Percentiles rank a stretch among this genome's conserved stretches.
phyloP scores from a whole-genome alignment of 2,888 invertebrate genomes.

The Allygus modestus region DNA sequence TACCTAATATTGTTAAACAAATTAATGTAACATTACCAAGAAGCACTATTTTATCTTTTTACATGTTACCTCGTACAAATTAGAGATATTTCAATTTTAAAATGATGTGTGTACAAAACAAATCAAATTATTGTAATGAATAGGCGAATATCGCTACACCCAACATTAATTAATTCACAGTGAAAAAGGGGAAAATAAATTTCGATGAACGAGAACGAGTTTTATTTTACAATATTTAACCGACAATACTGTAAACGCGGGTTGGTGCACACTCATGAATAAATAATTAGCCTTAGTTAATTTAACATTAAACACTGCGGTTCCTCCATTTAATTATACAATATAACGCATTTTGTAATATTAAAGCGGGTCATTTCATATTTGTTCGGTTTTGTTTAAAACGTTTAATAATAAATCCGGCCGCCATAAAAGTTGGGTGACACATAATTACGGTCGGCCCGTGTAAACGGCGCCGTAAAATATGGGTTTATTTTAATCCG shows the following conservation, averaged over 20 bases:
- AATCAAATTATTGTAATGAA: neutral
- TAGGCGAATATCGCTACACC: neutral
- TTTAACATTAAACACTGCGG: constrained; percentile 50
- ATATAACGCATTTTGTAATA: constrained; percentile 45
- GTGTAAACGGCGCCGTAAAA: constrained; percentile 26
- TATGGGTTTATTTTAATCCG: constrained; percentile 37
- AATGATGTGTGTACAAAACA: neutral
- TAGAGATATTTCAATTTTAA: no score
- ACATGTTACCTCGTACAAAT: no score
- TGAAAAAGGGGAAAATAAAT: constrained; percentile 17
- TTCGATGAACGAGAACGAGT: constrained; percentile 1
- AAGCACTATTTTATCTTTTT: no score
- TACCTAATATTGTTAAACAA: no score
- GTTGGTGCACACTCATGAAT: constrained; percentile 38
- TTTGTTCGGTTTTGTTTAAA: constrained; percentile 49
- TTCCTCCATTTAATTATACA: constrained; percentile 48
- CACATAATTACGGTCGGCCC: neutral
- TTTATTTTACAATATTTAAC: constrained; percentile 46
- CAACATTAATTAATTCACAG: constrained; percentile 4
- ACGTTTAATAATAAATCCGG: constrained; percentile 38
- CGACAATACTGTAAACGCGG: constrained; percentile 19
- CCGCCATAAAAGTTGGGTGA: constrained; percentile 30
- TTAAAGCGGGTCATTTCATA: constrained; percentile 39
- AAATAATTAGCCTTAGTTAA: constrained; percentile 53
- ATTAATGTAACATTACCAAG: no score